Base-by-base conservation (phyloP, 1,140 invertebrate genomes). In the Lasioglossum albipes region DNA sequence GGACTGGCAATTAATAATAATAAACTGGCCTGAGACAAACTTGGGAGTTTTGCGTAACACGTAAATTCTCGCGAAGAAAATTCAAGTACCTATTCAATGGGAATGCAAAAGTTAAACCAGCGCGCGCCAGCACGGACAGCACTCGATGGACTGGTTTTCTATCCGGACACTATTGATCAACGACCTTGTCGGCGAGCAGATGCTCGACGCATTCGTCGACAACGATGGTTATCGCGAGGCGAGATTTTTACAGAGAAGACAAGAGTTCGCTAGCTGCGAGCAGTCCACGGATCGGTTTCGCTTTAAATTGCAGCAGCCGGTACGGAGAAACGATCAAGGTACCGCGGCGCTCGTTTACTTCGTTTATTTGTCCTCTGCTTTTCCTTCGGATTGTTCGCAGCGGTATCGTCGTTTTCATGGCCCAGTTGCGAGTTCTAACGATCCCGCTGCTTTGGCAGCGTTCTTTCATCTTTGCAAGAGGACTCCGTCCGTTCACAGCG, bases 271-370 rank as follows among this genome's bases (percentile, higher is more conserved):
- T 54, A 13, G 49, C 0, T 9, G 20, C 12, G 69, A 16, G 42
- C 52, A 31, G 22, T 42, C 27, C 76, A 74, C 64, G 74, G 54
- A 82, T 84, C 72, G 62, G 9, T 69, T n/a, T 49, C 57, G 18
- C 31, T 84, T 82, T 78, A 84, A 84, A 82, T 78, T 74, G 18
- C 52, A 73, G 45, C 31, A 49, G 12, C 45, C 45, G 45, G 45
- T 36, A 36, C 73, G 52, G 65, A 41, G 68, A 81, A 76, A 61
- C 57, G 83, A 78, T 84, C 82, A 81, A 81, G 76, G 69, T 42
- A 31, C 42, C 7, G n/a, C 7, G 36, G 36, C 13, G 6, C 49
- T 54, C 68, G 66, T 81, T 69, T 81, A 31, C 45, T 67, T 20
- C 49, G 66, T 81, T 65, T 81, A 42, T 49, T 72, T 41, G 42